phyloP scores from a whole-genome alignment of 2,113 vertebrate species.

The Willisornis vidua region DNA sequence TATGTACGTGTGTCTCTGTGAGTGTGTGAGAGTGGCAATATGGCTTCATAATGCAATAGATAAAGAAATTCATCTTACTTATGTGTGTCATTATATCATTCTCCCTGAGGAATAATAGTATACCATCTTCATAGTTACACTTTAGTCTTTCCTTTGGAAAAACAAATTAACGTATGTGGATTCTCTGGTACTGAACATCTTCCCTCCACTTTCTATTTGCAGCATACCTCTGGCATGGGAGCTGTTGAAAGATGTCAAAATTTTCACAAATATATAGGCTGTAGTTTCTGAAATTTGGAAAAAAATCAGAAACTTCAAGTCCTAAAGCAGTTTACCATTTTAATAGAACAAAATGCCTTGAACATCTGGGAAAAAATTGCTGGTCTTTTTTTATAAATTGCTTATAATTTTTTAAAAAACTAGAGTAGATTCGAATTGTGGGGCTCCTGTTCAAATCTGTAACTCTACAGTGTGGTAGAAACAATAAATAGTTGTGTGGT shows the following conservation, averaged over 20 bases:
- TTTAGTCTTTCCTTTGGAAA: neutral
- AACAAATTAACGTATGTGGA: neutral
- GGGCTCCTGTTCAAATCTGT: conserved; percentile 19
- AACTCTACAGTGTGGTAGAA: neutral
- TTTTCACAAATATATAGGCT: neutral
- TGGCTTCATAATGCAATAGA: neutral
- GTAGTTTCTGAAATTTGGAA: neutral
- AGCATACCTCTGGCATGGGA: neutral
- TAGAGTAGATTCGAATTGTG: neutral
- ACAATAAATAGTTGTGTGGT: neutral
- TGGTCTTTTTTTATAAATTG: conserved; percentile 35
- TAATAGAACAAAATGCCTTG: conserved; percentile 31
- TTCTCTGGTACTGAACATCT: neutral
- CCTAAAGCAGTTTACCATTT: conserved; percentile 40
- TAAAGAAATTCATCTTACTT: neutral
- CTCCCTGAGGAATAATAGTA: neutral
- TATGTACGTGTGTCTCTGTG: too few relatives aligned
- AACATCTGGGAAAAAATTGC: conserved; percentile 1
- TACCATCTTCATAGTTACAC: neutral
- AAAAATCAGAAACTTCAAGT: neutral
- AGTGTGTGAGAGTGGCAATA: neutral
- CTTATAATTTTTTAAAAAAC: conserved; percentile 41
- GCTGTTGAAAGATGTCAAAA: neutral
- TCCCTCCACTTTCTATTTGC: neutral
- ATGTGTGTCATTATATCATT: neutral